Evolutionary conservation across 2,113 vertebrate genomes (phyloP), one percentile per base, ranked within the genome.

Genomic region (Psilopogon haemacephalus): DNA sequence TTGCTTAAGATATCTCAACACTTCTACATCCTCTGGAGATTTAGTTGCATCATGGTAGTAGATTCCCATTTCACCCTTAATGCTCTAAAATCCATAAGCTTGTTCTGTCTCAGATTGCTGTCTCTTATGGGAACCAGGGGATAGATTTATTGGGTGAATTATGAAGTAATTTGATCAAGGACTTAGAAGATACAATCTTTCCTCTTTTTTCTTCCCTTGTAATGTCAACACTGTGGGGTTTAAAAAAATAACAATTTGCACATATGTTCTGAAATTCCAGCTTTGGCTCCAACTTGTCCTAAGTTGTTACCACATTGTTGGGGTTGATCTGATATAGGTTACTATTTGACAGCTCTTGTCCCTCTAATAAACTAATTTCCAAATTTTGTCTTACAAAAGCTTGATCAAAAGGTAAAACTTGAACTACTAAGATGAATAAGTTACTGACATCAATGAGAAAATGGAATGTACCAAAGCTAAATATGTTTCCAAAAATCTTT

Each of bases 141-240:
- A 54, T 77, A 46, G 67, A 37, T 67, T 81, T 80, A 85, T 75
- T 59, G 82, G 67, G 82, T 89, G 89, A 95, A 73, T 95, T 91
- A 70, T 75, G 64, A 76, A 89, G 94, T 93, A 91, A 94, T 93
- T 85, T 91, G 93, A 95, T 89, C 63, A 62, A 83, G 91, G 32
- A 37, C 72, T 93, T 64, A 28, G 78, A 69, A 94, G 88, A 96
- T 94, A 94, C 0, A 5, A 95, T 95, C 94, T 95, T 91, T 91
- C 40, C 55, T 91, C 62, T 81, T 68, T 85, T 94, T 93, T 89
- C 75, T 83, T 94, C 56, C 50, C 89, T 91, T 91, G 78, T 95
- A 93, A 88, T 93, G 94, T 95, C 94, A 95, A 94, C 93, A 88
- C 75, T 89, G 89, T 94, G 94, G 91, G 76, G 95, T 94, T 88